Conservation (phyloP, 1,140 invertebrate species). For the Drosophila melanica region DNA sequence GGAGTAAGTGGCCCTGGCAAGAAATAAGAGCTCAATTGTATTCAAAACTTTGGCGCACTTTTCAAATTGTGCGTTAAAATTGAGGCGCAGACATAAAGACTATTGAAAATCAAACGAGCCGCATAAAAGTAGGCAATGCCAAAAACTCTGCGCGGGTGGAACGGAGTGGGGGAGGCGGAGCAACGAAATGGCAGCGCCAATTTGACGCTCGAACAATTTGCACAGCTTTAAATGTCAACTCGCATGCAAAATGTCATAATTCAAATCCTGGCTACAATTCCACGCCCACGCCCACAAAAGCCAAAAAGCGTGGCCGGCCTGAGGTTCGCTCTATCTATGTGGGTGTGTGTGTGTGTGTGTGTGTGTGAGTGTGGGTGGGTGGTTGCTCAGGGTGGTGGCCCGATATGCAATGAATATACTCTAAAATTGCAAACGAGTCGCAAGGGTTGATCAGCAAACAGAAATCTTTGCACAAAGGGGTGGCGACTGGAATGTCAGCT, state of each 20-base stretch:
- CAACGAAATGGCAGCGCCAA: constrained; percentile 68
- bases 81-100: constrained; percentile 47
- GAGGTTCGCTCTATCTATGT: not conserved
- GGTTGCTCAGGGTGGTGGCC: not conserved
- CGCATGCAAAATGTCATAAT: constrained; percentile 79
- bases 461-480: no score
- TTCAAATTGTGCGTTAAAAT: constrained; percentile 81
- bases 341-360: no score
- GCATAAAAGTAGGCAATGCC: constrained; percentile 72
- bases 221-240: constrained; percentile 80
- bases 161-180: not conserved
- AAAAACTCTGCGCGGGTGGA: constrained; percentile 1
- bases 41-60: constrained; percentile 57
- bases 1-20: not conserved
- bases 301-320: constrained; percentile 23
- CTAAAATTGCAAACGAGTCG: not conserved
- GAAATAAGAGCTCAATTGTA: constrained; percentile 45
- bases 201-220: constrained; percentile 80
- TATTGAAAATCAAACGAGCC: constrained; percentile 75
- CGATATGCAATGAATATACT: constrained; percentile 19
- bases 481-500: not conserved
- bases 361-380: not conserved
- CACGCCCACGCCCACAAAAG: constrained; percentile 11
- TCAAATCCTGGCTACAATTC: constrained; percentile 53
- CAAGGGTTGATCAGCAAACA: constrained; percentile 12